Conservation (phyloP, 2,797 vertebrate species). For the Falco novaeseelandiae region DNA sequence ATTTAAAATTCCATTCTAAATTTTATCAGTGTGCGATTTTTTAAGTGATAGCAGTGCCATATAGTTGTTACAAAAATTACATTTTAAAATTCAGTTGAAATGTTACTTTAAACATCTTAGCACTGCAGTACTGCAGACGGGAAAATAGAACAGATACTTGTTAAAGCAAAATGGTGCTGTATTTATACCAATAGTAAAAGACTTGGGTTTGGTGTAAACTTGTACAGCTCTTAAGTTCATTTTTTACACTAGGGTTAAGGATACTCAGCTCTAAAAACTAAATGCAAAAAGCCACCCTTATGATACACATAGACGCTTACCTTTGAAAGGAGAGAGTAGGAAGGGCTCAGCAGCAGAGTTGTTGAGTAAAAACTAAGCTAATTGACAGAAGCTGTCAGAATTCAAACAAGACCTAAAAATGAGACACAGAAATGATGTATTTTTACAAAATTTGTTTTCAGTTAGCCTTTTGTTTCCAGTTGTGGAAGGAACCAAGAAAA, state of each 20-base stretch:
- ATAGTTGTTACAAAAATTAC: background rate
- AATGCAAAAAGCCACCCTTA: background rate
- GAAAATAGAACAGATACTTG: background rate
- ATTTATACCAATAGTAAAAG: background rate
- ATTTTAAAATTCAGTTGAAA: background rate
- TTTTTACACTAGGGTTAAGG: background rate
- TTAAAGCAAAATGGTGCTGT: background rate
- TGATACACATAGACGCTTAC: background rate
- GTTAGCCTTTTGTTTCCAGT: background rate
- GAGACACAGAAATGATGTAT: background rate
- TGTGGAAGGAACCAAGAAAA: background rate
- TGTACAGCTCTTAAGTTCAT: background rate
- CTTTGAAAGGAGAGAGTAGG: background rate
- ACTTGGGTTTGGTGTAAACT: background rate
- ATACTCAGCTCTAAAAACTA: background rate
- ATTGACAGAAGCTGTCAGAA: background rate
- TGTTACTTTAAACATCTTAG: background rate
- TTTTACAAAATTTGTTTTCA: background rate
- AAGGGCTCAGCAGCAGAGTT: background rate
- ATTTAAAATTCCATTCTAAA: background rate
- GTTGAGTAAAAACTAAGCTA: background rate
- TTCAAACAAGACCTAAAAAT: background rate
- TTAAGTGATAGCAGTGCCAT: background rate
- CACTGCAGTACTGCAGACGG: background rate
- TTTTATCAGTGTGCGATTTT: background rate